Evolutionary conservation across 1,140 invertebrate genomes (phyloP).

Genomic region (Prorops nasuta): DNA sequence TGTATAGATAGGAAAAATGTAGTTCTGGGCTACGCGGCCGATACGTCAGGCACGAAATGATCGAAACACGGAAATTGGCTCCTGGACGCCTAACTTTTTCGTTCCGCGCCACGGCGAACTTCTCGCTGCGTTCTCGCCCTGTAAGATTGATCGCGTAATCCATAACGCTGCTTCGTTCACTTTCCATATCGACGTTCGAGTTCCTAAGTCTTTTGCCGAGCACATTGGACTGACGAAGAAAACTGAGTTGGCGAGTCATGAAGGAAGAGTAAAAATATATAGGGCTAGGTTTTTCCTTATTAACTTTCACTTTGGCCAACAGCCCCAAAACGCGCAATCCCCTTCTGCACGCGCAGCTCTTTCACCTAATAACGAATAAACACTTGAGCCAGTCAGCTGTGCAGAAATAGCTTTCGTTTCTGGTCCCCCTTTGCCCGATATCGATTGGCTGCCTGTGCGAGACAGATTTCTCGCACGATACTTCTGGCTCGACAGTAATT

Average conservation of each 20-base stretch:
- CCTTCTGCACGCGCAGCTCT: conserved; percentile 7
- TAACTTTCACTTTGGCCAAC: conserved; percentile 32
- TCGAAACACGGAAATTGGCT: neutral
- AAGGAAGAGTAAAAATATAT: conserved; percentile 30
- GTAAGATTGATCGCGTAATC: conserved; percentile 29
- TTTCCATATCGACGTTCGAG: conserved; percentile 31
- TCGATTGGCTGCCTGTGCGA: neutral
- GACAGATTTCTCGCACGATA: neutral
- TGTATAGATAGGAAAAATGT: no score
- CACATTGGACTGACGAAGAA: conserved; percentile 17
- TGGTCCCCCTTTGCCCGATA: neutral
- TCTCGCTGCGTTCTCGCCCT: conserved; percentile 10
- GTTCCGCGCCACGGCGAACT: conserved; percentile 2
- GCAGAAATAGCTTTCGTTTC: conserved; percentile 8
- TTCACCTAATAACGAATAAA: conserved; percentile 13
- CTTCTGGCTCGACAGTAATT: conserved; percentile 3
- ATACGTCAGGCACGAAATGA: neutral
- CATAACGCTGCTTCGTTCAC: conserved; percentile 21
- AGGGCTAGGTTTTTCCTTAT: conserved; percentile 27
- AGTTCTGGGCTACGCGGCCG: no score
- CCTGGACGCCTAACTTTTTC: neutral
- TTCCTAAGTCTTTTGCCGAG: conserved; percentile 28
- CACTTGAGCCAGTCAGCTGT: conserved; percentile 28
- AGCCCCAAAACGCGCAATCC: no score
- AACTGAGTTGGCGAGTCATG: conserved; percentile 26